Evolutionary conservation across 1,140 invertebrate genomes (phyloP).

Genomic region (Saccostrea echinata): DNA sequence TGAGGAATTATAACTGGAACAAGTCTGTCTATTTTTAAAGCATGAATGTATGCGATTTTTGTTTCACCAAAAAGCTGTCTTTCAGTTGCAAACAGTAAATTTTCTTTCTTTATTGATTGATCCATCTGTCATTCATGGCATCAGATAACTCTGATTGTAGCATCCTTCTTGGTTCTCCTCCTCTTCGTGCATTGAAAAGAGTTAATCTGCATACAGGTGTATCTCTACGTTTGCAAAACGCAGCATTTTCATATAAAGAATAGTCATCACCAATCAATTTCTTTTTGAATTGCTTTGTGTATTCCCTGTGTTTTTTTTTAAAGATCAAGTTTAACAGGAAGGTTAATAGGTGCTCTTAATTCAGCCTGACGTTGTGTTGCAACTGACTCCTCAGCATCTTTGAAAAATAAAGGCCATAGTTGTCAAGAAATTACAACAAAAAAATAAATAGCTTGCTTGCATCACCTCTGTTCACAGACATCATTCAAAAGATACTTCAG

Average conservation of each 20-base stretch:
- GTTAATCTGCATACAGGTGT: too few relatives aligned
- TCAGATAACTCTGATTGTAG: constrained; percentile 52
- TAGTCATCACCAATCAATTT: constrained; percentile 16
- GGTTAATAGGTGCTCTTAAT: constrained; percentile 41
- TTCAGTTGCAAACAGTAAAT: neutral
- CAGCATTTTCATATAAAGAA: constrained; percentile 2
- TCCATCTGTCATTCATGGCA: constrained; percentile 55
- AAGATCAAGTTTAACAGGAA: constrained; percentile 41
- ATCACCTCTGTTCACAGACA: neutral
- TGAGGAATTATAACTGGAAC: neutral
- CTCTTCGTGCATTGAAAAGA: constrained; percentile 33
- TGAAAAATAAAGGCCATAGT: constrained; percentile 22
- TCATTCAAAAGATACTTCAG: constrained; percentile 40
- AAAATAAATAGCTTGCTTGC: neutral
- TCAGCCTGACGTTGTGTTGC: constrained; percentile 26
- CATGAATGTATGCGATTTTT: constrained; percentile 7
- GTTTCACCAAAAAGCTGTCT: neutral
- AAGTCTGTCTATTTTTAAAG: neutral
- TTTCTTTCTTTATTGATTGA: constrained; percentile 9
- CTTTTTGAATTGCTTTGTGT: constrained; percentile 5
- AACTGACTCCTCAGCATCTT: constrained; percentile 39
- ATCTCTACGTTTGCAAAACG: constrained; percentile 45
- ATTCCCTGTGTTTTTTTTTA: constrained; percentile 45
- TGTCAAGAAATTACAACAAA: neutral
- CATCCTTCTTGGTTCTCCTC: constrained; percentile 57